Base-by-base conservation (phyloP, 2,888 invertebrate genomes). In the Adela reaumurella region DNA sequence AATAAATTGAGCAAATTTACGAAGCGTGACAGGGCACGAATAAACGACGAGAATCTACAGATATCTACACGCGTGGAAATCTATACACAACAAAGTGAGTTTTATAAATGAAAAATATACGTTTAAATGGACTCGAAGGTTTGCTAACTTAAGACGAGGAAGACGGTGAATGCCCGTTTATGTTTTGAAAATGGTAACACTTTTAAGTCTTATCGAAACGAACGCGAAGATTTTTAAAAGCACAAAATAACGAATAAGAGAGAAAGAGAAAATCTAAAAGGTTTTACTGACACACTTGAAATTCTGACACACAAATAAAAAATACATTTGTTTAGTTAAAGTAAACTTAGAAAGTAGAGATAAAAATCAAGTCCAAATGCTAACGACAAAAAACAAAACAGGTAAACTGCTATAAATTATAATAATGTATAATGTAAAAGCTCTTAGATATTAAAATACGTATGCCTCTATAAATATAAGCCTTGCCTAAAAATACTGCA, bases 61-160 rank as follows among this genome's bases (percentile, higher is more conserved):
- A 16, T 16, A 43, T 14, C 19, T 19, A 43, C 17, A 11, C 11
- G 17, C 10, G 60, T 58, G 58, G 55, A 57, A 58, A 51, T 59
- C 73, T 73, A 64, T 72, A 76, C 72, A 74, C 61, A 74, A 76
- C 76, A 67, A 70, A 54, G 71, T 71, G 72, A 65, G 56, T 53
- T 42, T 28, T 41, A 17, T 41, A 43, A 43, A 43, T 43, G 5
- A 14, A 8, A 17, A 43, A 17, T 43, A 43, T n/a, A 43, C 14
- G 6, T 43, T 4, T 43, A 43, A 6, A n/a, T n/a, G n/a, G n/a
- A n/a, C n/a, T n/a, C n/a, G n/a, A n/a, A n/a, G n/a, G n/a, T 14
- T 35, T 35, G 35, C 35, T 3, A 11, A 35, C 35, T 3, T 11
- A 35, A 35, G 35, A 14, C 11, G 3, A 3, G n/a, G 3, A 8